phyloP scores from a whole-genome alignment of 2,113 vertebrate genomes.

The Scophthalmus maximus region DNA sequence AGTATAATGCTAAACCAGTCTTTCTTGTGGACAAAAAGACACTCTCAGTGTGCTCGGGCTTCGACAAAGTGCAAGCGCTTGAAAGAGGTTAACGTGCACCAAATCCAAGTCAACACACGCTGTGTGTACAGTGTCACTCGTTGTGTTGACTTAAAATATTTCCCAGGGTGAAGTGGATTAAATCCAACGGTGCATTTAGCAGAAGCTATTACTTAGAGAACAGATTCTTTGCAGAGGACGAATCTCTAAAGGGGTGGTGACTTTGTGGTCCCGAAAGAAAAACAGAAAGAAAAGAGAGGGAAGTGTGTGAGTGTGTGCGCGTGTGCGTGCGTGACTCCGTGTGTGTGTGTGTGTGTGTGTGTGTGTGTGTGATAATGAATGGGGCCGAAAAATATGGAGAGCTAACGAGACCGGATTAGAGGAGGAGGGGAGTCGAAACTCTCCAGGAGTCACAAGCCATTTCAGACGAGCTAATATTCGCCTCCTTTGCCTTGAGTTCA shows the following conservation, averaged over 20 bases:
- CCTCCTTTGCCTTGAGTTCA: slow-evolving; percentile 47
- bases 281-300: slow-evolving; percentile 14
- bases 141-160: slow-evolving; percentile 73
- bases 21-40: slow-evolving; percentile 43
- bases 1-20: slow-evolving; percentile 16
- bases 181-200: slow-evolving; percentile 59
- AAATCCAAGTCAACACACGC: slow-evolving; percentile 64
- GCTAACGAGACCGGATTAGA: slow-evolving; percentile 43
- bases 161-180: slow-evolving; percentile 75
- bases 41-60: slow-evolving; percentile 14
- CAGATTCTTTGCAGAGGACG: slow-evolving; percentile 55
- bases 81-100: slow-evolving; percentile 54
- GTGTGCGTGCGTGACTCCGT: background rate
- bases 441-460: slow-evolving; percentile 56
- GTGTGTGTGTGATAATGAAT: slow-evolving; percentile 45
- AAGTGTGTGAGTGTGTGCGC: background rate
- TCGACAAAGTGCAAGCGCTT: slow-evolving; percentile 33
- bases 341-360: background rate
- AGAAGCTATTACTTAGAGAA: slow-evolving; percentile 67
- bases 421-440: slow-evolving; percentile 50
- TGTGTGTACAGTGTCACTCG: slow-evolving; percentile 73
- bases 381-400: slow-evolving; percentile 53
- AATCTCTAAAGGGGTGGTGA: slow-evolving; percentile 59
- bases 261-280: slow-evolving; percentile 57
- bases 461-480: slow-evolving; percentile 61